A percentile compares a stretch with the other conserved stretches of the same genome.
phyloP scores from a whole-genome alignment of 37 sponge, comb jelly and placozoan species.

The Cliona cf. orientalis region DNA sequence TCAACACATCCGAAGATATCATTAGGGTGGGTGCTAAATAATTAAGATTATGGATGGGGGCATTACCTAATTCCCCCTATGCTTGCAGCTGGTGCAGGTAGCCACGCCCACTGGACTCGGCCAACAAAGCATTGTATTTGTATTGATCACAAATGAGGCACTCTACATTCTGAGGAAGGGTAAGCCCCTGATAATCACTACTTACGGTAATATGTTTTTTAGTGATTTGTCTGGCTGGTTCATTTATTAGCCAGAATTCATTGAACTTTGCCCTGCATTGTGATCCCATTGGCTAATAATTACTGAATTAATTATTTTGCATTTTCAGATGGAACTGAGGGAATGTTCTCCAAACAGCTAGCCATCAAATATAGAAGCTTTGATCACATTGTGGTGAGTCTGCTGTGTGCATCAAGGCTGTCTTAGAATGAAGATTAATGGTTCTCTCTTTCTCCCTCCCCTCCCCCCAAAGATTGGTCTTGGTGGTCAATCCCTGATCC shows the following conservation, averaged over 20 bases:
- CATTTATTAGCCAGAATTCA: neutral
- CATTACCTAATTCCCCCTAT: neutral
- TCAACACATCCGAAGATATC: constrained; percentile 20
- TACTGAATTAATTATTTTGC: neutral
- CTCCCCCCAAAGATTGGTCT: constrained; percentile 44
- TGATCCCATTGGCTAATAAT: neutral
- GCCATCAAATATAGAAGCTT: constrained; percentile 30
- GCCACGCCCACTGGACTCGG: constrained; percentile 48
- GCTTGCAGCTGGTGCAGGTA: constrained; percentile 54
- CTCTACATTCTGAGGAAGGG: constrained; percentile 65
- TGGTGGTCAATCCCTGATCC: constrained; percentile 61
- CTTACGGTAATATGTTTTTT: no score
- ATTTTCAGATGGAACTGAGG: constrained; percentile 61
- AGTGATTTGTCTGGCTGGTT: neutral
- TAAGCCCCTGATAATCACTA: constrained; percentile 15
- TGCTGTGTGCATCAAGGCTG: neutral
- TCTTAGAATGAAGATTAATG: neutral
- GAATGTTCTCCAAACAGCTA: constrained; percentile 35
- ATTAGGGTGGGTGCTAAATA: neutral
- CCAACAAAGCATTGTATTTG: constrained; percentile 36
- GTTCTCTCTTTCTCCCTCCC: neutral
- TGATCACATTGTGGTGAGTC: constrained; percentile 59
- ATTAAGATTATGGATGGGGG: neutral
- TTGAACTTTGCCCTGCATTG: neutral
- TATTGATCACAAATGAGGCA: constrained; percentile 55